Evolutionary conservation across 2,113 vertebrate genomes (phyloP).

Genomic region (Rhipidura dahli): DNA sequence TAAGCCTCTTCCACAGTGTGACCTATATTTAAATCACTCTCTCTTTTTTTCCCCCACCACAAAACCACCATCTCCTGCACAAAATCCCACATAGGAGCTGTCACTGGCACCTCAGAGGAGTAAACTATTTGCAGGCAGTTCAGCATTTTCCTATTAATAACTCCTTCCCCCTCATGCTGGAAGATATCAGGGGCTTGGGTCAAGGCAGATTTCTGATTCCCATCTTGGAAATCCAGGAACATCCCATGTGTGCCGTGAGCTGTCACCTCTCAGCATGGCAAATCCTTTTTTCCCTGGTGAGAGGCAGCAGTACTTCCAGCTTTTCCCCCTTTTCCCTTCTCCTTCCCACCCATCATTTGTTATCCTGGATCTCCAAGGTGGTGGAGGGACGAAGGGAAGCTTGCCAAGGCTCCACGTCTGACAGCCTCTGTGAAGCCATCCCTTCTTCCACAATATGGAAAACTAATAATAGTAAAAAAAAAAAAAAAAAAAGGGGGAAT

Average conservation of each 20-base stretch:
- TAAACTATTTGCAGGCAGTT: background rate
- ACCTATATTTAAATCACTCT: background rate
- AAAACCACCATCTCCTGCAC: background rate
- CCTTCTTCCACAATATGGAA: background rate
- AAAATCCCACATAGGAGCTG: conserved; percentile 43
- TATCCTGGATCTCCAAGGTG: background rate
- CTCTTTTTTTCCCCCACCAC: background rate
- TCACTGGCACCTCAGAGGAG: conserved; percentile 30
- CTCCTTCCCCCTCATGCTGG: background rate
- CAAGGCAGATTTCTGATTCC: background rate
- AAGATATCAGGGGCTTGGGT: background rate
- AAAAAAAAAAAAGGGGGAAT: background rate
- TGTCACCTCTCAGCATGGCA: background rate
- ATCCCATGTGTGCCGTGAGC: background rate
- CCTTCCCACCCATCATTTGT: background rate
- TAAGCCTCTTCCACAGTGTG: background rate
- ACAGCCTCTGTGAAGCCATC: background rate
- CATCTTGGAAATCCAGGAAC: background rate
- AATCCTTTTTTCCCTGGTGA: background rate
- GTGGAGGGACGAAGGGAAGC: accelerated
- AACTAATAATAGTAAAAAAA: background rate
- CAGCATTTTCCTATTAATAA: conserved; percentile 13
- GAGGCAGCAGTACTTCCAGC: background rate
- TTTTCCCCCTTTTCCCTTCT: background rate
- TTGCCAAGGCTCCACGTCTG: background rate